A percentile compares a stretch with the other conserved stretches of the same genome.
Evolutionary conservation across 2,113 vertebrate species (phyloP).

Genomic region (Lophura nycthemera): DNA sequence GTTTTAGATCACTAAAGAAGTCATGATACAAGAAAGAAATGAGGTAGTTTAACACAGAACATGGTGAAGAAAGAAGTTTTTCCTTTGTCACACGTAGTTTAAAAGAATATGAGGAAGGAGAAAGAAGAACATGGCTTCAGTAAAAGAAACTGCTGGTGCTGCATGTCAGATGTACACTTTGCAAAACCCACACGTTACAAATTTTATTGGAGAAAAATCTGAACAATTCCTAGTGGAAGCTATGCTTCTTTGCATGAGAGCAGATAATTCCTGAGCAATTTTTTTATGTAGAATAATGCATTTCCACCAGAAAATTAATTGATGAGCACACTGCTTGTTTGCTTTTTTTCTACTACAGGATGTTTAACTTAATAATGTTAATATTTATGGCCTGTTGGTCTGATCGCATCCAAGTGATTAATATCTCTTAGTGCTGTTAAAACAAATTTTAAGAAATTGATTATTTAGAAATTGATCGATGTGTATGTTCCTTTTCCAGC

Average conservation of each 20-base stretch:
- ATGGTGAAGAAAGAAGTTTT: neutral
- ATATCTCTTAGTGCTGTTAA: neutral
- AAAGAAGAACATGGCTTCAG: neutral
- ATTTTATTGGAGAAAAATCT: neutral
- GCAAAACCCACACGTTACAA: neutral
- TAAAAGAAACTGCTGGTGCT: neutral
- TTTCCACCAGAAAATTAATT: neutral
- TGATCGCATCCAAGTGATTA: neutral
- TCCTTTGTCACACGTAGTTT: neutral
- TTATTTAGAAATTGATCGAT: neutral
- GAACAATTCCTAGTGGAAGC: neutral
- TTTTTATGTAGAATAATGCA: neutral
- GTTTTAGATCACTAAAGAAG: neutral
- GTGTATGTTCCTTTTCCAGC: neutral
- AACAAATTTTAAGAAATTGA: neutral
- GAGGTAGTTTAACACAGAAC: neutral
- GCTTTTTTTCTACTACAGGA: neutral
- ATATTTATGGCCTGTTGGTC: neutral
- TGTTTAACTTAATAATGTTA: neutral
- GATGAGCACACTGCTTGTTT: neutral
- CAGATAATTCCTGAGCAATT: neutral
- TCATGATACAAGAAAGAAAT: neutral
- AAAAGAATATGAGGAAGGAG: constrained; percentile 6
- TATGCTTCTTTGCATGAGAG: neutral
- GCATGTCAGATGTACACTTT: neutral